A percentile compares a stretch with the other conserved stretches of the same genome.
Conservation (phyloP, 2,888 invertebrate species). For the Zaprionus obscuricornis region DNA sequence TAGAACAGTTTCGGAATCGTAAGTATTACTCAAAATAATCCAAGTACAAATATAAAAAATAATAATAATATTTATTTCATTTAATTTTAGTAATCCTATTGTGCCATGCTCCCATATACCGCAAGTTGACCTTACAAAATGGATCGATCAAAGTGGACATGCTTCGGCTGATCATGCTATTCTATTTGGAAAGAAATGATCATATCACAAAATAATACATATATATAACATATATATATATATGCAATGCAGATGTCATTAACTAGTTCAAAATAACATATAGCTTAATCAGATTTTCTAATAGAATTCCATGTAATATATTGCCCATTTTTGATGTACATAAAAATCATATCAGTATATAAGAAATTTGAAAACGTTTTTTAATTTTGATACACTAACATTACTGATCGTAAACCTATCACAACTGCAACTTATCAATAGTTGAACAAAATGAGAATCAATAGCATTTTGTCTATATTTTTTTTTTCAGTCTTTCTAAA, state of each 20-base stretch:
- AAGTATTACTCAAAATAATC: conserved; percentile 72
- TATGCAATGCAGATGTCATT: conserved; percentile 30
- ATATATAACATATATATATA: conserved; percentile 20
- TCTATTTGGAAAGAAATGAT: conserved; percentile 60
- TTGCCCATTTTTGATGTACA: conserved; percentile 55
- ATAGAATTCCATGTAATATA: conserved; percentile 59
- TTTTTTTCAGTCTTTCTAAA: no score
- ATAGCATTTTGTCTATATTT: no score
- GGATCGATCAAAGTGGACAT: conserved; percentile 83
- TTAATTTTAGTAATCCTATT: conserved; percentile 85
- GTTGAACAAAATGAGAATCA: no score
- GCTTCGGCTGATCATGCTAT: conserved; percentile 45
- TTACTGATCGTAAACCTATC: no score
- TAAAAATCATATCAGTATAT: conserved; percentile 51
- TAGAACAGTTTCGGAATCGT: conserved; percentile 86
- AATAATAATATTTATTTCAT: conserved; percentile 7
- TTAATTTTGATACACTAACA: no score
- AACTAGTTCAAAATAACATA: conserved; percentile 65
- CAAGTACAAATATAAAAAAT: no score
- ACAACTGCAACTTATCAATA: no score
- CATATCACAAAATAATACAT: not conserved
- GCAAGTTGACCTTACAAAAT: conserved; percentile 86
- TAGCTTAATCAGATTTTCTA: conserved; percentile 62
- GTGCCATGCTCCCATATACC: conserved; percentile 86
- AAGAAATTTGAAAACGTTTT: no score